Evolutionary conservation across 1,140 invertebrate genomes (phyloP).

Genomic region (Potamilus streckersoni): DNA sequence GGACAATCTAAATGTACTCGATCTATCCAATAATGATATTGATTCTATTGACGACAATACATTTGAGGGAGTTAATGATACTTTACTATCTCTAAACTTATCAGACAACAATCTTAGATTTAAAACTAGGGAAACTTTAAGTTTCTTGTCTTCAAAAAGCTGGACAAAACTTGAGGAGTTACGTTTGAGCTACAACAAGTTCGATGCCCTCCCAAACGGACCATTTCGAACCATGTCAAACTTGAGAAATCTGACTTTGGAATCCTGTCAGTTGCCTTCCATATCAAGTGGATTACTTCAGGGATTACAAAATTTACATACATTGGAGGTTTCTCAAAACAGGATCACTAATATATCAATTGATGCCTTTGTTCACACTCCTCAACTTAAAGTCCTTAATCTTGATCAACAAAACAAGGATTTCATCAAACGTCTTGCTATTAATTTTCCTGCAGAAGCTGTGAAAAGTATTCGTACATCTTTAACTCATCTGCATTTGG

Average conservation of each 20-base stretch:
- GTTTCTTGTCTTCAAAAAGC: conserved; percentile 69
- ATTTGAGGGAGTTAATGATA: conserved; percentile 84
- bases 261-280: conserved; percentile 88
- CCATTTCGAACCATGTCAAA: conserved; percentile 85
- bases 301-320: conserved; percentile 33
- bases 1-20: conserved; percentile 36
- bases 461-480: conserved; percentile 26
- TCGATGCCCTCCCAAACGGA: conserved; percentile 82
- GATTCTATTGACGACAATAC: conserved; percentile 78
- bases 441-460: conserved; percentile 5
- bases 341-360: conserved; percentile 35
- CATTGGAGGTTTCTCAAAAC: conserved; percentile 42
- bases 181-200: conserved; percentile 89
- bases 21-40: conserved; percentile 86
- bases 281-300: conserved; percentile 80
- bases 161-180: conserved; percentile 73
- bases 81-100: conserved; percentile 88
- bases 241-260: conserved; percentile 88
- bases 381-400: conserved; percentile 30
- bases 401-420: conserved; percentile 32
- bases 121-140: conserved; percentile 76
- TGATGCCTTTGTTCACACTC: conserved; percentile 36
- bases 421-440: conserved; percentile 2
- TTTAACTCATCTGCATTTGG: conserved; percentile 23
- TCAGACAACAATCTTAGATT: conserved; percentile 90